Evolutionary conservation across 1,140 invertebrate species (phyloP), one percentile per base, ranked within the genome.

Genomic region (Elymnias hypermnestra): DNA sequence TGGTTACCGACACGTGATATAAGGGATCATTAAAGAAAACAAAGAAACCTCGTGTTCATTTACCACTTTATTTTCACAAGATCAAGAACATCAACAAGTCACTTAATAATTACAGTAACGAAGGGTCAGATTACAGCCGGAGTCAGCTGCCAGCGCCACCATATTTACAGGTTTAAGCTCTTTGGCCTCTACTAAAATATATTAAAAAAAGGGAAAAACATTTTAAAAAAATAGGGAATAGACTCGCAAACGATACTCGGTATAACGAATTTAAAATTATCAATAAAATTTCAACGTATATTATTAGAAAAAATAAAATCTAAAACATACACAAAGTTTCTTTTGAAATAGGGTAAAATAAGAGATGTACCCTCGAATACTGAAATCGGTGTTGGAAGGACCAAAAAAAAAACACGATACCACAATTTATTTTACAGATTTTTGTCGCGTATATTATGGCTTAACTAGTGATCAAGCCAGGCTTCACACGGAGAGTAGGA

Each of bases 11-110:
- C n/a, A n/a, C n/a, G n/a, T n/a, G n/a, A n/a, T n/a, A n/a, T n/a
- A n/a, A n/a, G n/a, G n/a, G n/a, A n/a, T n/a, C n/a, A n/a, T n/a
- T 12, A 12, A 33, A 33, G 7, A 55, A 37, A 47, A 37, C 21
- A 26, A 21, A 19, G 33, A 37, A 43, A 18, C n/a, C 23, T 43
- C 42, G 23, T 37, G 31, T 43, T 56, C 47, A 51, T 42, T 56
- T 51, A 57, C 52, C 58, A 58, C 38, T 81, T 83, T 83, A 81
- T 81, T 83, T 79, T 69, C 76, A 81, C 79, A 83, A 79, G 75
- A 79, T 81, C 49, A 69, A 76, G 75, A 83, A 83, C 76, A 81
- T 83, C 77, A 83, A 83, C 79, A 81, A 78, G 78, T 83, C 54
- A 77, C 76, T 81, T 83, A 81, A 72, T 66, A 78, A 83, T 77